Evolutionary conservation across 2,888 invertebrate genomes (phyloP), one percentile per base, ranked within the genome.

Genomic region (Eurytoma adleriae): DNA sequence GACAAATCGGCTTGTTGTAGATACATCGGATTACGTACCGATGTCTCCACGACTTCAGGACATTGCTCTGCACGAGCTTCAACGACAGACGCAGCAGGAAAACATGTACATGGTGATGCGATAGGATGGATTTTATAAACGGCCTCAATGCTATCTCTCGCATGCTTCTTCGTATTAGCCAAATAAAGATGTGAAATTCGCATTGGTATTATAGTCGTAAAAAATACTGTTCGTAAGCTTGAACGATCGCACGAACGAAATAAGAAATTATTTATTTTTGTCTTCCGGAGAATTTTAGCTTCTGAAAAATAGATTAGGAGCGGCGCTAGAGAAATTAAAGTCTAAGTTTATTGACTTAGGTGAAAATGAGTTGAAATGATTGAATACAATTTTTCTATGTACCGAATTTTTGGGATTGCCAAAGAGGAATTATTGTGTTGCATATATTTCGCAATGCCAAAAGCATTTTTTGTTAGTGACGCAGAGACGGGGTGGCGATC

Each of bases 31-130:
- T 71, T 90, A 90, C 64, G 90, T 90, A 69, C 87, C 88, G 3
- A 90, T 90, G 90, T 89, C 89, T n/a, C 89, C 90, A 10, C 86
- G 89, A 69, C 82, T 87, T n/a, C 87, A 87, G 74, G 87, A 88
- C 54, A 83, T 87, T 4, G 85, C 85, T 12, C 59, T 86, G 14
- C 82, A 81, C 18, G 85, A 87, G 24, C 80, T 86, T 12, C 84
- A 86, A 62, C 81, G 84, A 30, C 83, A 84, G n/a, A 79, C 84
- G 66, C 80, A 83, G 59, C 83, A 84, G 81, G 89, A 90, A 62
- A 88, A 87, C 71, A 85, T 89, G 78, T 90, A 90, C 56, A 87
- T 90, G 85, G 87, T 89, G 40, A 90, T 90, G 90, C 88, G 87
- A 83, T 90, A 85, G 83, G 68, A 14, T 10, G 12, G 16, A 27